These are phyloP conservation scores for Bemisia tabaci DNA, from an alignment of 1,140 invertebrate genomes.

Conservation along the genomic window DNA sequence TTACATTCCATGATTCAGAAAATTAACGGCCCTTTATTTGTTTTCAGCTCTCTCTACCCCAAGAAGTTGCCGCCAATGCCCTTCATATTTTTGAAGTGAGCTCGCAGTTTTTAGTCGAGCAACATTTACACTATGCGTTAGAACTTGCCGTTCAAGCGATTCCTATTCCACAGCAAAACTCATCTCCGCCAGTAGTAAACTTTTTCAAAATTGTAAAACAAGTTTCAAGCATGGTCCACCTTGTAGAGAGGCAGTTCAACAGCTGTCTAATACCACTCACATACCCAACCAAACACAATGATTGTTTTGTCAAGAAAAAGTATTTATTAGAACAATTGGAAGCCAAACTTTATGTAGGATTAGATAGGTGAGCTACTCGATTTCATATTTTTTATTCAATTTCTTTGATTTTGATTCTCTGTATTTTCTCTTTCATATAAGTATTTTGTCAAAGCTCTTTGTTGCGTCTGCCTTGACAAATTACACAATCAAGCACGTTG, in stretches of 20 bases:
- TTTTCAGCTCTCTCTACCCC: conserved; percentile 59
- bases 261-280: conserved; percentile 74
- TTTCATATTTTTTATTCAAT: too few species aligned
- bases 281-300: conserved; percentile 58
- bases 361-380: conserved; percentile 55
- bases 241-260: conserved; percentile 88
- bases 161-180: conserved; percentile 67
- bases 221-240: conserved; percentile 89
- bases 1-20: too few species aligned
- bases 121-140: conserved; percentile 92
- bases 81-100: conserved; percentile 75
- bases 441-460: too few species aligned
- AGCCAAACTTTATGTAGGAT: conserved; percentile 74
- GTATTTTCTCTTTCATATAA: too few species aligned
- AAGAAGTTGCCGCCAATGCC: conserved; percentile 67
- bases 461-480: too few species aligned
- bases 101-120: conserved; percentile 70
- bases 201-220: conserved; percentile 92
- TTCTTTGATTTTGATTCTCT: too few species aligned
- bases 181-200: conserved; percentile 68
- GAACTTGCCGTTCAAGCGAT: conserved; percentile 85
- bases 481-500: too few species aligned
- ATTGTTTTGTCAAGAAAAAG: conserved; percentile 79
- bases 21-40: too few species aligned
- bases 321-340: conserved; percentile 77